phyloP scores from a whole-genome alignment of 2,797 vertebrate species.

The Taeniopygia guttata region DNA sequence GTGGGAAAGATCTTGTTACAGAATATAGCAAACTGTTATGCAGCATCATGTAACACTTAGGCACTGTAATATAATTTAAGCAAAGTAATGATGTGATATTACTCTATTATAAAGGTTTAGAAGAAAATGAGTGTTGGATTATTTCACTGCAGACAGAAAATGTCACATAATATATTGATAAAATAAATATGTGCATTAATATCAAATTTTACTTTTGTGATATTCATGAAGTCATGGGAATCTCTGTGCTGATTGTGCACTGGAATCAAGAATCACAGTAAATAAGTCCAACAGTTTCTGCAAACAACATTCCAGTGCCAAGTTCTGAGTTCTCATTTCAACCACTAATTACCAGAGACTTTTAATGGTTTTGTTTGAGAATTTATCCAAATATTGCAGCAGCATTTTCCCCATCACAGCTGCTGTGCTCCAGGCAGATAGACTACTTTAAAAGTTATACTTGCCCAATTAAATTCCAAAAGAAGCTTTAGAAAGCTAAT shows the following conservation, averaged over 20 bases:
- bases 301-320: constrained; percentile 4
- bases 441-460: constrained; percentile 16
- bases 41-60: neutral
- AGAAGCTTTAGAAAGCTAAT: constrained; percentile 36
- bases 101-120: neutral
- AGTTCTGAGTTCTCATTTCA: neutral
- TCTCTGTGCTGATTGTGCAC: neutral
- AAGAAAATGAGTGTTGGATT: neutral
- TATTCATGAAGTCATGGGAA: neutral
- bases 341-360: constrained; percentile 23
- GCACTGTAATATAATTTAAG: neutral
- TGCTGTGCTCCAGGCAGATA: constrained; percentile 44
- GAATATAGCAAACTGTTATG: neutral
- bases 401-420: neutral
- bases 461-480: constrained; percentile 30
- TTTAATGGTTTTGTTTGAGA: constrained; percentile 2
- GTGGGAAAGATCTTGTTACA: neutral
- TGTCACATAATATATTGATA: neutral
- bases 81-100: neutral
- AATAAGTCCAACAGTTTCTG: neutral
- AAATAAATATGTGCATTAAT: neutral
- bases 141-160: neutral
- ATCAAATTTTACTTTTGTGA: neutral
- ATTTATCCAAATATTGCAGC: constrained; percentile 26
- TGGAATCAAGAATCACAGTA: neutral